Evolutionary conservation across 2,888 invertebrate species (phyloP).

Genomic region (Octodonta nipae): DNA sequence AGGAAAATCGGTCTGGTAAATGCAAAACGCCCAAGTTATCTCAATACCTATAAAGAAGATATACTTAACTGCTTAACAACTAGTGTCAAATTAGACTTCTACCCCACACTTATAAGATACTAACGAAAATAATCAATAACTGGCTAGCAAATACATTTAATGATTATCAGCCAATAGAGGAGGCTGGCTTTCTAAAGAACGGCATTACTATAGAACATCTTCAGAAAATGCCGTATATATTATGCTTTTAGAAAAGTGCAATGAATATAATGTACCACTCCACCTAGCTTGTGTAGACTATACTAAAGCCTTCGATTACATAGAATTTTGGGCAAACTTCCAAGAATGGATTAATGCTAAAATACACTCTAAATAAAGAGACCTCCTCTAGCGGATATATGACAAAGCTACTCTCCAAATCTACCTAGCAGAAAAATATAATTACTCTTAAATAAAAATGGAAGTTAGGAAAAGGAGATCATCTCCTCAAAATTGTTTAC

Average conservation of each 20-base stretch:
- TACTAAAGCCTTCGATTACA: background rate
- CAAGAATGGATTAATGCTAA: background rate
- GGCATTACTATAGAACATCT: background rate
- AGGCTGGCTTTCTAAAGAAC: background rate
- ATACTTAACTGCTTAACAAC: background rate
- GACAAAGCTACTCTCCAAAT: constrained; percentile 1
- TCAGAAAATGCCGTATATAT: background rate
- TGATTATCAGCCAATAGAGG: background rate
- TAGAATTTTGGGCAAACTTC: constrained; percentile 1
- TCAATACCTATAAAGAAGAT: background rate
- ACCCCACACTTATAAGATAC: background rate
- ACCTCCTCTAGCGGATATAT: constrained; percentile 1
- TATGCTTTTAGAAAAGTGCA: background rate
- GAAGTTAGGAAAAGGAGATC: background rate
- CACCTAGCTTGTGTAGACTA: constrained; percentile 1
- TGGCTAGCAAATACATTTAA: background rate
- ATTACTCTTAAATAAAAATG: constrained; percentile 1
- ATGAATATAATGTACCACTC: constrained; percentile 1
- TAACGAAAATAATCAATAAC: background rate
- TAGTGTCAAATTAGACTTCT: background rate
- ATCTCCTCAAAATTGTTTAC: background rate
- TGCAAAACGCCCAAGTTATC: constrained; percentile 1
- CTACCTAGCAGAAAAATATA: background rate
- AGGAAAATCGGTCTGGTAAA: no score
- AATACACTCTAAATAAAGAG: background rate